Conservation (phyloP, 1,140 invertebrate species). For the Phymastichus coffea region DNA sequence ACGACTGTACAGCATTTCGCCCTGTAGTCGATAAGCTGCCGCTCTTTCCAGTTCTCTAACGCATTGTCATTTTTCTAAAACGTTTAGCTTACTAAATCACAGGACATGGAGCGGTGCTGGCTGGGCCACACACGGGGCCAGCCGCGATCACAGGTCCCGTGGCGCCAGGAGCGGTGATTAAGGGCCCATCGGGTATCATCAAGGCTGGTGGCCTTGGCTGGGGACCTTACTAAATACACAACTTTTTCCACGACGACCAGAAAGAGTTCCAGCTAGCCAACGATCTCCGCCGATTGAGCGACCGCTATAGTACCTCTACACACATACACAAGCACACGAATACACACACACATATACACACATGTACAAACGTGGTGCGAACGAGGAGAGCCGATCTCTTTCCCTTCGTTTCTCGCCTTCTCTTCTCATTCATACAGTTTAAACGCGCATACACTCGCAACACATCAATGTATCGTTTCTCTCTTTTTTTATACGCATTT, state of each 20-base stretch:
- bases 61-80: no score
- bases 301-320: conserved; percentile 48
- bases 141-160: conserved; percentile 48
- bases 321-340: conserved; percentile 1
- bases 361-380: background rate
- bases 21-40: no score
- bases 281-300: background rate
- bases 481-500: conserved; percentile 16
- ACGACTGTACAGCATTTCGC: no score
- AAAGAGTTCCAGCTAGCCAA: background rate
- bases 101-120: conserved; percentile 40
- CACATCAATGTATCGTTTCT: conserved; percentile 18
- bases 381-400: no score
- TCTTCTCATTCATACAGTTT: conserved; percentile 4
- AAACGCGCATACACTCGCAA: no score
- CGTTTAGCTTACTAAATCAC: no score
- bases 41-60: no score
- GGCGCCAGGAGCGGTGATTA: conserved; percentile 47
- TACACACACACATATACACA: conserved; percentile 25
- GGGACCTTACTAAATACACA: no score
- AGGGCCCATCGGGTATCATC: conserved; percentile 52
- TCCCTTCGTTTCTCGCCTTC: no score
- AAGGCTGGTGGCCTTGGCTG: conserved; percentile 41
- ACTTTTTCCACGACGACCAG: background rate
- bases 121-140: conserved; percentile 44